phyloP scores from a whole-genome alignment of 2,797 vertebrate genomes.

The Trichosurus vulpecula region DNA sequence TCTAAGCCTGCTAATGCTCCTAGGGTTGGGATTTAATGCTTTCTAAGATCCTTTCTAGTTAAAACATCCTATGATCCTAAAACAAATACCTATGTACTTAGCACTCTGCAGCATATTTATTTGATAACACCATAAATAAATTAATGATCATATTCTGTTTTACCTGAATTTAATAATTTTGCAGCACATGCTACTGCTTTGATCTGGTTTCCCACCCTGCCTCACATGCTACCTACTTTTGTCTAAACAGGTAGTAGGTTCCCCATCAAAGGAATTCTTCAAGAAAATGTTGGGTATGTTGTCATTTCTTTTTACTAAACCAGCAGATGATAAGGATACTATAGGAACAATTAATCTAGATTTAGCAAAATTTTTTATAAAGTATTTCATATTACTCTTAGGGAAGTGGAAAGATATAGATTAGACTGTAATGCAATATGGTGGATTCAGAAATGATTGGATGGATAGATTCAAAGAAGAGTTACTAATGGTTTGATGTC shows the following conservation, averaged over 20 bases:
- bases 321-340: neutral
- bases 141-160: constrained; percentile 11
- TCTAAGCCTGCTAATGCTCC: neutral
- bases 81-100: neutral
- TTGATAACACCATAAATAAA: neutral
- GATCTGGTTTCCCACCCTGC: neutral
- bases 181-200: neutral
- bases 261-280: neutral
- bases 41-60: neutral
- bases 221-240: neutral
- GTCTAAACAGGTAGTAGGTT: neutral
- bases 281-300: neutral
- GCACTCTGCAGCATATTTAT: neutral
- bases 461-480: neutral
- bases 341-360: neutral
- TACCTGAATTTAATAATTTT: neutral
- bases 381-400: neutral
- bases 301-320: neutral
- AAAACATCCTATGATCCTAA: neutral
- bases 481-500: neutral
- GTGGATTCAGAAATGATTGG: neutral
- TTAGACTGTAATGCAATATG: neutral
- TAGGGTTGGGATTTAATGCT: neutral
- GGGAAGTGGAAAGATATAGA: neutral
- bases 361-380: neutral